Percentiles rank a stretch among this genome's conserved stretches.
Conservation (phyloP, 2,888 invertebrate species). For the Mythimna loreyi region DNA sequence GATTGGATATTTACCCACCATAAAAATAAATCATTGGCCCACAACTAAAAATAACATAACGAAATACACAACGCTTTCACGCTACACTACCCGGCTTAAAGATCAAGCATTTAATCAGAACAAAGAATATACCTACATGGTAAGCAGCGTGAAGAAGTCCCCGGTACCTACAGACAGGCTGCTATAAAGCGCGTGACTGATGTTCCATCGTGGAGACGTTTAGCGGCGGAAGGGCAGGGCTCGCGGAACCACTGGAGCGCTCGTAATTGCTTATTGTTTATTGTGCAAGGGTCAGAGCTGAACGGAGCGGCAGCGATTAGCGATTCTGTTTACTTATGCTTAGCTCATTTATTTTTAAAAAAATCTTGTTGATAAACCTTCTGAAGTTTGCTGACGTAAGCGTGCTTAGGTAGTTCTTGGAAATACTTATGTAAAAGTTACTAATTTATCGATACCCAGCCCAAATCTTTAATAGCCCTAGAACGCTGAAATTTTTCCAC, state of each 20-base stretch:
- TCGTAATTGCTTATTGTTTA: constrained; percentile 84
- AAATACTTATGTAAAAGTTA: no score
- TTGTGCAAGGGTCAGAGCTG: constrained; percentile 27
- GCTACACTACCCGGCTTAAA: constrained; percentile 1
- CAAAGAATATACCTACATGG: constrained; percentile 38
- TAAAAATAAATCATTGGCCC: no score
- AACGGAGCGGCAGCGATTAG: constrained; percentile 56
- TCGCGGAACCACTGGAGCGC: constrained; percentile 70
- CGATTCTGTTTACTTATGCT: no score
- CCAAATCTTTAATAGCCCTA: no score
- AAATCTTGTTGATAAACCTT: background rate
- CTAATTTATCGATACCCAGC: no score
- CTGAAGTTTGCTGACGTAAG: no score
- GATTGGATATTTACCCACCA: no score
- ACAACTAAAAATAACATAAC: no score
- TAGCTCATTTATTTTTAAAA: background rate
- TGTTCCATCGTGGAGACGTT: constrained; percentile 59
- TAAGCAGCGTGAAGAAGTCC: constrained; percentile 25
- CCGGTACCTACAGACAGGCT: constrained; percentile 8
- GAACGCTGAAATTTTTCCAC: no score
- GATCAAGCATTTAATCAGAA: constrained; percentile 11
- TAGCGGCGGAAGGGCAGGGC: constrained; percentile 79
- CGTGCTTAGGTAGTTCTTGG: no score
- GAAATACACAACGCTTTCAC: background rate
- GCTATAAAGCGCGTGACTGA: constrained; percentile 54